Conservation (phyloP, 2,888 invertebrate genomes). For the Anthoptus insignis region DNA sequence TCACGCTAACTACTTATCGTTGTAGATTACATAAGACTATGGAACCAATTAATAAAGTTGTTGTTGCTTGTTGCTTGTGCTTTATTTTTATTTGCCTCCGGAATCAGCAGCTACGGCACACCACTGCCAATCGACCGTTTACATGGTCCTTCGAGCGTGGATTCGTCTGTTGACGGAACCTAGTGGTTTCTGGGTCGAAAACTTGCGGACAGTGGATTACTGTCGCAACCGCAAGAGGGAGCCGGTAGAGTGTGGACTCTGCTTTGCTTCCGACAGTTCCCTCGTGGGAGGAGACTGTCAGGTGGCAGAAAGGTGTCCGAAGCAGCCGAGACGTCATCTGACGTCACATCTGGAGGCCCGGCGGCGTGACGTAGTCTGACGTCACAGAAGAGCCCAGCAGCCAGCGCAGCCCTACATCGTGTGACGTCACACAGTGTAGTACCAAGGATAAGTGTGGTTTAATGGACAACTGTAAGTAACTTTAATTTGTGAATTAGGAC, state of each 20-base stretch:
- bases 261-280: not conserved
- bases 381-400: not conserved
- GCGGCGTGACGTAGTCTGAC: not conserved
- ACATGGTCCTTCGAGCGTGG: not conserved
- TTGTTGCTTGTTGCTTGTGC: too few species aligned
- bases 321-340: not conserved
- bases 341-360: not conserved
- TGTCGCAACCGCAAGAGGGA: not conserved
- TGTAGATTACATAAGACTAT: too few species aligned
- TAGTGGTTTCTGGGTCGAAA: not conserved
- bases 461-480: not conserved
- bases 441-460: not conserved
- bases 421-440: not conserved
- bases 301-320: conserved; percentile 5
- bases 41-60: too few species aligned
- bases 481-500: not conserved
- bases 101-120: too few species aligned
- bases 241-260: not conserved
- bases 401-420: not conserved
- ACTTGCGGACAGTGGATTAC: not conserved
- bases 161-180: not conserved
- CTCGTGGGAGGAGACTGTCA: conserved; percentile 7
- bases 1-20: too few species aligned
- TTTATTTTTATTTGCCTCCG: too few species aligned
- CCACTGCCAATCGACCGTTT: too few species aligned